phyloP scores from a whole-genome alignment of 2,113 vertebrate species.

The Gavia stellata region DNA sequence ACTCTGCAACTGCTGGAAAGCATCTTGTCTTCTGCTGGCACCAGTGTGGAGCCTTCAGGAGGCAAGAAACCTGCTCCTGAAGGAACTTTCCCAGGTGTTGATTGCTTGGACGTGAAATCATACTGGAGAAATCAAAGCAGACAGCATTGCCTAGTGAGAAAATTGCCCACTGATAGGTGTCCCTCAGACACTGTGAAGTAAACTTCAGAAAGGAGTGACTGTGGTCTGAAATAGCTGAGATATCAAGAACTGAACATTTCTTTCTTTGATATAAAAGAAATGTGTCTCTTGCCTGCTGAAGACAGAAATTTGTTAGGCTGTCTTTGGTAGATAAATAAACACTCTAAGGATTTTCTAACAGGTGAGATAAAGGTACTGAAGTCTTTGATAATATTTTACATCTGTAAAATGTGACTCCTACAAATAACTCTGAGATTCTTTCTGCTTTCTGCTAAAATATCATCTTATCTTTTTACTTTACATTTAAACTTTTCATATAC shows the following conservation, averaged over 20 bases:
- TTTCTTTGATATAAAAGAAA: not conserved
- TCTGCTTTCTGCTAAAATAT: not conserved
- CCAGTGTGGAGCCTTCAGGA: not conserved
- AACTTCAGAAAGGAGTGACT: not conserved
- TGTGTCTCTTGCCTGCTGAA: not conserved
- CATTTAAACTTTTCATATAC: not conserved
- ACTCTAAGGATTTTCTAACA: not conserved
- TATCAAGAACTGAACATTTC: not conserved
- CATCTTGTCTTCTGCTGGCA: not conserved
- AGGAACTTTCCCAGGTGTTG: not conserved
- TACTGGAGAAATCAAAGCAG: not conserved
- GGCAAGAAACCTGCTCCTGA: not conserved
- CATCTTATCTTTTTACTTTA: not conserved
- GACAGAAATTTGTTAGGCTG: not conserved
- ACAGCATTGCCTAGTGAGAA: not conserved
- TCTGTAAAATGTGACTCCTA: not conserved
- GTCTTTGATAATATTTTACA: not conserved
- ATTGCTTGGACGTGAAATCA: not conserved
- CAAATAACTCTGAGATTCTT: not conserved
- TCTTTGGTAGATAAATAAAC: not conserved
- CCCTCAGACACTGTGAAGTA: not conserved
- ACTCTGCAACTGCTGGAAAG: not conserved
- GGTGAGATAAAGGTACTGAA: not conserved
- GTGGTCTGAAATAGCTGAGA: not conserved
- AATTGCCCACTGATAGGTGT: not conserved